Percentiles rank a stretch among this genome's conserved stretches.
phyloP scores from a whole-genome alignment of 2,888 invertebrate genomes.

The Ditylenchus weischeri region DNA sequence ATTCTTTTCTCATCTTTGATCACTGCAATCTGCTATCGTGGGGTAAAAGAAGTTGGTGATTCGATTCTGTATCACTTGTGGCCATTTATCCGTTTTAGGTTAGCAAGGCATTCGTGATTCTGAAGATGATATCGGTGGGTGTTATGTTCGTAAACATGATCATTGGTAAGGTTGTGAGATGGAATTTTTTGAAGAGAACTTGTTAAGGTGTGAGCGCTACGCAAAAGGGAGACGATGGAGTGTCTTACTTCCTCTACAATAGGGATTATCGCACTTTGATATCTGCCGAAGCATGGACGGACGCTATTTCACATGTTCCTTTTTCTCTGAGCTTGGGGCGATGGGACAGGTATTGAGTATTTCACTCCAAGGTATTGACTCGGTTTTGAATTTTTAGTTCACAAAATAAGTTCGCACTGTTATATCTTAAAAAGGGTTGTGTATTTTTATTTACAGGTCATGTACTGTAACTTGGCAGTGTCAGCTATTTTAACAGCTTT shows the following conservation, averaged over 20 bases:
- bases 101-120: neutral
- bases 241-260: neutral
- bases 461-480: no score
- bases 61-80: neutral
- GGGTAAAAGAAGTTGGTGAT: no score
- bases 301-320: neutral
- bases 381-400: no score
- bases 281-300: neutral
- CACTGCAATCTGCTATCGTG: no score
- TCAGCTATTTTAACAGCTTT: no score
- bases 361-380: neutral
- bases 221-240: neutral
- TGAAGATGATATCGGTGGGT: neutral
- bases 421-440: no score
- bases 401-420: neutral
- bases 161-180: neutral
- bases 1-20: neutral
- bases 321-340: constrained; percentile 5
- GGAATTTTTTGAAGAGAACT: neutral
- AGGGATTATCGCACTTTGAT: neutral
- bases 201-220: neutral
- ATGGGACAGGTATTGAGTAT: neutral
- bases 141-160: neutral
- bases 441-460: no score
- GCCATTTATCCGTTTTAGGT: neutral